Percentiles rank a stretch among this genome's conserved stretches.
phyloP scores from a whole-genome alignment of 2,797 vertebrate species.

The Strix occidentalis region DNA sequence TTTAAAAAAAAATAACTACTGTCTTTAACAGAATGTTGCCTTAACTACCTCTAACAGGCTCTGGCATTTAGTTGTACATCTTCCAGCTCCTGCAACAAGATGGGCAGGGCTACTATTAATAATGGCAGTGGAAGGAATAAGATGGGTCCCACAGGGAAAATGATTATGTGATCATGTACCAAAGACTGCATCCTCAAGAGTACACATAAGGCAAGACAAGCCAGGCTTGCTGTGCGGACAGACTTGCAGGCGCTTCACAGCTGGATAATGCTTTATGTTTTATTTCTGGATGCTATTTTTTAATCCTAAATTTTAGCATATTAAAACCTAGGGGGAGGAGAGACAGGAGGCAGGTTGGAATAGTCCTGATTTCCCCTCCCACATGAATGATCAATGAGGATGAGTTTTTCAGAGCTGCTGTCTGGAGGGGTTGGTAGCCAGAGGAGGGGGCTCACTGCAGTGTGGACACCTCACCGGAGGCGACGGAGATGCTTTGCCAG shows the following conservation, averaged over 20 bases:
- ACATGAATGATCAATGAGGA: rapidly evolving
- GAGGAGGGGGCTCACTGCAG: background rate
- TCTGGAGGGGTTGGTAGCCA: background rate
- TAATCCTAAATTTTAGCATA: background rate
- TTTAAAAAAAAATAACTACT: background rate
- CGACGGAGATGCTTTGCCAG: background rate
- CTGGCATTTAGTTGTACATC: background rate
- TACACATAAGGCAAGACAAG: background rate
- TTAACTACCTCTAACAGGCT: background rate
- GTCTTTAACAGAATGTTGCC: background rate
- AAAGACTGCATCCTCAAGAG: background rate
- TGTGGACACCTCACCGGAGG: background rate
- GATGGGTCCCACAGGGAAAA: background rate
- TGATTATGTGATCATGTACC: background rate
- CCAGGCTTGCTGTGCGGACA: background rate
- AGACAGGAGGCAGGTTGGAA: background rate
- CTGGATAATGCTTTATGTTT: background rate
- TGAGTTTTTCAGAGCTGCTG: background rate
- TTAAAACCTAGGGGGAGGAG: background rate
- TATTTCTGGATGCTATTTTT: background rate
- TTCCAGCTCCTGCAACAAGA: background rate
- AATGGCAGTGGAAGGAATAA: background rate
- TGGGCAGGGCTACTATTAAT: background rate
- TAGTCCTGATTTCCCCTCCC: background rate
- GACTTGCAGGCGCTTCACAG: background rate